These are phyloP conservation scores for Agrochola circellaris DNA, from an alignment of 2,888 invertebrate species.

Conservation along the genomic window DNA sequence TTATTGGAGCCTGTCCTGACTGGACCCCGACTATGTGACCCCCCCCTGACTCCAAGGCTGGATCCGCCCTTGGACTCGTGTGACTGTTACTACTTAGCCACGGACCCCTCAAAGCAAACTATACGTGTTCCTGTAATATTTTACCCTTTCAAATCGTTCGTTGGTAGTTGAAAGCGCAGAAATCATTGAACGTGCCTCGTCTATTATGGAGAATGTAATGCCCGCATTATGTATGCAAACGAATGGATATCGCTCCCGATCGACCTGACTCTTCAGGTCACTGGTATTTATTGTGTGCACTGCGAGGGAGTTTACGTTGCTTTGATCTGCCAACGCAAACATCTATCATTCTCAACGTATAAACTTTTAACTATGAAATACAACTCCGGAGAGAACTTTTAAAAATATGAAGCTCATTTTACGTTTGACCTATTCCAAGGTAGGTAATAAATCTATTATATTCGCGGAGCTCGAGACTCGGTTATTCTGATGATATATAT, in stretches of 20 bases:
- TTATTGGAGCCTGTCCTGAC: too few species aligned
- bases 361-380: slow-evolving; percentile 40
- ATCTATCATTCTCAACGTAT: slow-evolving; percentile 25
- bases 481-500: slow-evolving; percentile 39
- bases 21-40: too few species aligned
- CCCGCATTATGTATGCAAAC: slow-evolving; percentile 54
- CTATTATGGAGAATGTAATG: slow-evolving; percentile 24
- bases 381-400: slow-evolving; percentile 23
- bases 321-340: slow-evolving; percentile 51
- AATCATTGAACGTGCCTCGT: slow-evolving; percentile 27
- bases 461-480: slow-evolving; percentile 32
- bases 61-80: too few species aligned
- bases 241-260: slow-evolving; percentile 54
- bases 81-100: too few species aligned
- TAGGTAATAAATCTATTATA: slow-evolving; percentile 51
- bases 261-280: slow-evolving; percentile 63
- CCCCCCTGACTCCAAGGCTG: too few species aligned
- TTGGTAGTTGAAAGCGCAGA: slow-evolving; percentile 27
- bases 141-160: not conserved
- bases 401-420: slow-evolving; percentile 42
- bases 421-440: slow-evolving; percentile 44
- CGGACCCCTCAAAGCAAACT: not conserved
- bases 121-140: slow-evolving; percentile 6
- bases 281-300: slow-evolving; percentile 58
- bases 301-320: slow-evolving; percentile 14